Evolutionary conservation across 2,888 invertebrate species (phyloP), one percentile per base, ranked within the genome.

Genomic region (Oeneis ivallda): DNA sequence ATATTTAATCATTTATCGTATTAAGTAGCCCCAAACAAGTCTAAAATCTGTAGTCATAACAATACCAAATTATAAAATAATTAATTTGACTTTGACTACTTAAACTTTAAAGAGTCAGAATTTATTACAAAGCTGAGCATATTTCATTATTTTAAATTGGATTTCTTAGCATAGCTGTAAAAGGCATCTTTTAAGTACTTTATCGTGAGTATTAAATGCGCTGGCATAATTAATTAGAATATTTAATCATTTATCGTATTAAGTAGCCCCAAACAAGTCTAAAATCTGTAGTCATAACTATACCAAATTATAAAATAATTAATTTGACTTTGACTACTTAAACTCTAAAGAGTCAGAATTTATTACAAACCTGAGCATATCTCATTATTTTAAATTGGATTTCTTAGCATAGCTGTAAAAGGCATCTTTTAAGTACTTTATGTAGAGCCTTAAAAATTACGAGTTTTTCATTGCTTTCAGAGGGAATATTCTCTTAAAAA

Each of bases 161-260:
- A 60, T 60, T 50, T 59, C 32, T 39, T 9, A 39, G 37, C n/a
- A 17, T 49, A 60, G 39, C 43, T 39, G 62, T 69, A 69, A 64
- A 70, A 64, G 45, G 37, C 53, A 43, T 66, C 47, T 60, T 62
- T 57, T 39, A 53, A 66, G 50, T 61, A 15, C 56, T 66, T 66
- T 52, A 50, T 56, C 95, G 94, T 94, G 82, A 93, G 93, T 92
- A 43, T 58, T 47, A 37, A 53, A 34, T 32, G 17, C 45, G 17
- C 26, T 61, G n/a, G 32, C 32, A 53, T 53, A 62, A 45, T 45
- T 53, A 62, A 62, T 52, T 62, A 39, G 11, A 53, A 45, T 15
- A n/a, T n/a, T n/a, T n/a, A n/a, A n/a, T n/a, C n/a, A n/a, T n/a
- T n/a, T n/a, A n/a, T n/a, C n/a, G n/a, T n/a, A n/a, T n/a, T n/a